Base-by-base conservation (phyloP, 2,888 invertebrate genomes). In the Crioceris asparagi region DNA sequence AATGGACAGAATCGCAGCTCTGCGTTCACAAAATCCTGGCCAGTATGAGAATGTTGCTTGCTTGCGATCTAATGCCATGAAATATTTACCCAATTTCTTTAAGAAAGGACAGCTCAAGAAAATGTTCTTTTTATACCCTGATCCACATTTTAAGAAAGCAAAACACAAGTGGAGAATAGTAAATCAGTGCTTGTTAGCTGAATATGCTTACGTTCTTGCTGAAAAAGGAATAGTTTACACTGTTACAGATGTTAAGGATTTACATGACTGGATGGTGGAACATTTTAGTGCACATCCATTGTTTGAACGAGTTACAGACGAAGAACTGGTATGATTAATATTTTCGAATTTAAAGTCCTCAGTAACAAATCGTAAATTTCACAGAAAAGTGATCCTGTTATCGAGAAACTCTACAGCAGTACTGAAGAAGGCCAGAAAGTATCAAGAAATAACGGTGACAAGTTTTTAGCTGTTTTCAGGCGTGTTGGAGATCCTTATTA, bases 121-220 rank as follows among this genome's bases (percentile, higher is more conserved):
- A 68, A 90, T 99, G 83, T 98, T 99, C 65, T 97, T 99, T 65
- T 69, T 99, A 12, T 98, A 94, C 65, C 98, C 98, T 16, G 98
- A 98, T 69, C 98, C 98, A 18, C 98, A 99, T 68, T 99, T 99
- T 64, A 99, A 98, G 64, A 92, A 84, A 58, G 83, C 93, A 1
- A 98, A 98, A 67, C 94, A 97, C 60, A 98, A 98, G 65, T 98
- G 98, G 98, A 74, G 98, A 41, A 98, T 99, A 43, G 91, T 99
- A 45, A 97, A 91, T 60, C 79, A 83, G 52, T 83, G 83, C 51
- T 68, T 97, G 21, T 68, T 99, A 15, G 88, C 96, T 2, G 98
- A 98, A 66, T 99, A 98, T 72, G 97, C 97, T 0, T 98, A 91
- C 69, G 80, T 93, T 27, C 68, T 98, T 39, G 74, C 76, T 37